phyloP scores from a whole-genome alignment of 2,113 vertebrate genomes.

The Toxotes jaculatrix region DNA sequence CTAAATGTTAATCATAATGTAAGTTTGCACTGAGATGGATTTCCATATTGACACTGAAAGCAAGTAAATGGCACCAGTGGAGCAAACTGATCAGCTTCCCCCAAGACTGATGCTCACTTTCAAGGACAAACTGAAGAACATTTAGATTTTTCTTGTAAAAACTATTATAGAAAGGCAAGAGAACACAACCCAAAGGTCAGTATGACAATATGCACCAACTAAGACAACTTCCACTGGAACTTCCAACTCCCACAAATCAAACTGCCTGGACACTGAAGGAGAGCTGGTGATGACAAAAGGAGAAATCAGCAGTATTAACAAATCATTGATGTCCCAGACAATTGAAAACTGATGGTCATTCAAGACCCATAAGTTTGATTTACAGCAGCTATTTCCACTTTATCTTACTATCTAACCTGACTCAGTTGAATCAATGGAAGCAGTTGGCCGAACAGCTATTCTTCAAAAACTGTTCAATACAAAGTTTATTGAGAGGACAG shows the following conservation, averaged over 20 bases:
- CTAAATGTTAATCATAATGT: conserved; percentile 9
- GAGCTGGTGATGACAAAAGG: conserved; percentile 27
- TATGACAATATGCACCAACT: background rate
- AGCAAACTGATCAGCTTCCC: background rate
- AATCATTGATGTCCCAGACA: conserved; percentile 48
- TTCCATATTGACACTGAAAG: conserved; percentile 11
- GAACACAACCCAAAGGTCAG: background rate
- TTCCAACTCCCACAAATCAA: conserved; percentile 18
- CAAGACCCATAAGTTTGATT: conserved; percentile 64
- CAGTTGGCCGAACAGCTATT: conserved; percentile 45
- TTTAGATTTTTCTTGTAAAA: background rate
- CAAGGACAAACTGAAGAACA: background rate
- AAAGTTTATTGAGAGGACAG: conserved; percentile 21
- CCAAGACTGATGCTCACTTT: background rate
- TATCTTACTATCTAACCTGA: conserved; percentile 55
- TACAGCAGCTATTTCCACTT: conserved; percentile 54
- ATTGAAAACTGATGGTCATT: conserved; percentile 63
- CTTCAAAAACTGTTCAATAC: conserved; percentile 44
- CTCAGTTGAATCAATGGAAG: conserved; percentile 58
- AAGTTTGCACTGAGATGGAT: conserved; percentile 16
- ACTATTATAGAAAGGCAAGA: background rate
- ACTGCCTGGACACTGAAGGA: background rate
- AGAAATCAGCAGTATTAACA: conserved; percentile 59
- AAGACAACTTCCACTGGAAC: background rate
- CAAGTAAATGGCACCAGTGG: background rate